These are phyloP conservation scores for Rhagoletis pomonella DNA, from an alignment of 1,140 invertebrate genomes.

Conservation along the genomic window DNA sequence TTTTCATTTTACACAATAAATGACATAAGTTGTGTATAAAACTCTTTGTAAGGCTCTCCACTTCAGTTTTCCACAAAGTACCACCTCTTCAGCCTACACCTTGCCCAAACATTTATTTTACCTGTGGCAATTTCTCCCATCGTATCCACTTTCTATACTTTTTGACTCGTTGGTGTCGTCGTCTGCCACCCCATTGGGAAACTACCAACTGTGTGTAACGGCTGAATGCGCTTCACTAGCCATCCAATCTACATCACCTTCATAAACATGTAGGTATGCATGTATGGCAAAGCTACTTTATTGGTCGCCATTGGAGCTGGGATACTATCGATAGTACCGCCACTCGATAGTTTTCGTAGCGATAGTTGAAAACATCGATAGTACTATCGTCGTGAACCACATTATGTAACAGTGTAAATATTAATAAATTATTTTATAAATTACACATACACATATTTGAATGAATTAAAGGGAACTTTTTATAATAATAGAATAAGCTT, in stretches of 20 bases:
- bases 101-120: constrained; percentile 16
- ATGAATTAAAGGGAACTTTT: too few relatives aligned
- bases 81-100: neutral
- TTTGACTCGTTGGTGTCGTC: neutral
- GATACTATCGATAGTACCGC: too few relatives aligned
- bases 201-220: constrained; percentile 33
- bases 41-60: too few relatives aligned
- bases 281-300: neutral
- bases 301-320: neutral
- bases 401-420: too few relatives aligned
- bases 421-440: too few relatives aligned
- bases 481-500: too few relatives aligned
- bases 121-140: neutral
- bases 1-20: neutral
- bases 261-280: neutral
- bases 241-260: neutral
- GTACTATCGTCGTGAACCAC: neutral
- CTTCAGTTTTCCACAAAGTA: too few relatives aligned
- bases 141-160: neutral
- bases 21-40: neutral
- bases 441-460: too few relatives aligned
- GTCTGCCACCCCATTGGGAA: neutral
- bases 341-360: too few relatives aligned
- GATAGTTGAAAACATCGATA: too few relatives aligned
- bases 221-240: constrained; percentile 20